Evolutionary conservation across 2,113 vertebrate genomes (phyloP).

Genomic region (Rhineura floridana): DNA sequence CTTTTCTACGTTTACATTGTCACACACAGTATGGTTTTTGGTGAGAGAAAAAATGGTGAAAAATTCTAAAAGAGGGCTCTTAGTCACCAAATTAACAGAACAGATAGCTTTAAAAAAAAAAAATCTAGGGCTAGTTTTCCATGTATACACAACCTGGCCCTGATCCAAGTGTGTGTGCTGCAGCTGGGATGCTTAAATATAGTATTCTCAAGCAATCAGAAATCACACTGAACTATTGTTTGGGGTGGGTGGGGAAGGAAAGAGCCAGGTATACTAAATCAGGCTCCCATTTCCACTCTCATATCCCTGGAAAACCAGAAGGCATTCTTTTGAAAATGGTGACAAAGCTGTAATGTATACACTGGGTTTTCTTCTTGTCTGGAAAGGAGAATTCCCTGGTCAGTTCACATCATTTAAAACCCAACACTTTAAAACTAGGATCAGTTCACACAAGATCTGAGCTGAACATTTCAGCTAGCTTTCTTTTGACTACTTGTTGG

Average conservation of each 20-base stretch:
- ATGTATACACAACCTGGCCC: not conserved
- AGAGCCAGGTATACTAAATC: not conserved
- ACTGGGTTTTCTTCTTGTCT: too few species aligned
- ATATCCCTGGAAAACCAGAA: too few species aligned
- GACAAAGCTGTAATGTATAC: too few species aligned
- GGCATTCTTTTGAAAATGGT: too few species aligned
- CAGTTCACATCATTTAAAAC: too few species aligned
- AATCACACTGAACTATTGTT: not conserved
- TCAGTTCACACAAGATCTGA: too few species aligned
- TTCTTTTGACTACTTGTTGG: too few species aligned
- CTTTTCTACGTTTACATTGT: constrained; percentile 10
- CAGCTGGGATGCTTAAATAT: not conserved
- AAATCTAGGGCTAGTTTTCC: not conserved
- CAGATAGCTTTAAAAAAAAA: not conserved
- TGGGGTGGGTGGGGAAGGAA: not conserved
- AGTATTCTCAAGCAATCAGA: not conserved
- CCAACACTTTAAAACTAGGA: too few species aligned
- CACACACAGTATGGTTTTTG: not conserved
- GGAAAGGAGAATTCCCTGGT: too few species aligned
- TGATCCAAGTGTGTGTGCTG: not conserved
- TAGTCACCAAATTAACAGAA: not conserved
- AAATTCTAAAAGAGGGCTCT: not conserved
- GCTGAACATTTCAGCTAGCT: too few species aligned
- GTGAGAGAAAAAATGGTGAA: not conserved
- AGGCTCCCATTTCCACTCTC: not conserved